A percentile compares a stretch with the other conserved stretches of the same genome.
These are phyloP conservation scores for Ptilonorhynchus violaceus DNA, from an alignment of 2,113 vertebrate species.

Conservation along the genomic window DNA sequence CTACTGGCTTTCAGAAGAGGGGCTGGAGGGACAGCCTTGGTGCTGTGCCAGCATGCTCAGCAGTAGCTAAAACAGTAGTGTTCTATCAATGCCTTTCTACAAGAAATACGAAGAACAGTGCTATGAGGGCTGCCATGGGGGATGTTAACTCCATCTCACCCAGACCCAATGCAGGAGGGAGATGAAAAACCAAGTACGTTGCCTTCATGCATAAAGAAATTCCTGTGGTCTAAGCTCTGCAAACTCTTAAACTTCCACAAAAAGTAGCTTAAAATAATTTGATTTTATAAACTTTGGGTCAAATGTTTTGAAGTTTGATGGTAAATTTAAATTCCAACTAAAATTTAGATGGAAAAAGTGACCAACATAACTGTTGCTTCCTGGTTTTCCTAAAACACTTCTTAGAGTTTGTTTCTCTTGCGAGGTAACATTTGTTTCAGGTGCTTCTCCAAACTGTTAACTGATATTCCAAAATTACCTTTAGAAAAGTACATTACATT, in stretches of 20 bases:
- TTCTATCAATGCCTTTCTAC: not conserved
- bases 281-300: not conserved
- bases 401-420: not conserved
- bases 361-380: not conserved
- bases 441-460: not conserved
- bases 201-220: not conserved
- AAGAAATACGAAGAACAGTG: not conserved
- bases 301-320: not conserved
- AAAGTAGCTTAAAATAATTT: not conserved
- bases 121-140: not conserved
- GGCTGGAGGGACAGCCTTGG: not conserved
- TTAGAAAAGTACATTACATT: not conserved
- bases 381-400: not conserved
- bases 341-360: not conserved
- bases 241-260: not conserved
- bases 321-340: not conserved
- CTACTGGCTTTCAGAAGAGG: not conserved
- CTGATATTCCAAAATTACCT: not conserved
- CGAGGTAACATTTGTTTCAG: not conserved
- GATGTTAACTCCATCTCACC: not conserved
- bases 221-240: not conserved
- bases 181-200: not conserved
- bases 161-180: not conserved
- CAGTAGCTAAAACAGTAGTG: not conserved
- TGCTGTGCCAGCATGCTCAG: not conserved